Evolutionary conservation across 2,888 invertebrate genomes (phyloP).

Genomic region (Ichneumoninae sp.): DNA sequence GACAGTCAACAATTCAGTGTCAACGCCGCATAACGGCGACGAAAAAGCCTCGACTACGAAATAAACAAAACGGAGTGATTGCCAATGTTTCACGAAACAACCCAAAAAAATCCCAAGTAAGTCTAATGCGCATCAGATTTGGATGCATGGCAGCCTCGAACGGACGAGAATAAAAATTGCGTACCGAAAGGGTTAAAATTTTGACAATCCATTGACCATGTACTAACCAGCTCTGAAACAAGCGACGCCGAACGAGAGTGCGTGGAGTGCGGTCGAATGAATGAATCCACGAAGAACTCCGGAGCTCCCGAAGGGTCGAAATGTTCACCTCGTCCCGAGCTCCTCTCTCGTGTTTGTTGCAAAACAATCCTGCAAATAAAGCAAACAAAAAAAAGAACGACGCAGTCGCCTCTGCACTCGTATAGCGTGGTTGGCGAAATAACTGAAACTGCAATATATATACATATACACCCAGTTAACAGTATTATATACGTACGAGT

Average conservation of each 20-base stretch:
- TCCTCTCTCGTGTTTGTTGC: neutral
- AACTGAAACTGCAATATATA: neutral
- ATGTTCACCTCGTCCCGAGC: neutral
- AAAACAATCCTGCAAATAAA: neutral
- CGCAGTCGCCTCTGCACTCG: neutral
- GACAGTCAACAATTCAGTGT: neutral
- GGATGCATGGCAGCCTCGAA: neutral
- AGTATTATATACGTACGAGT: neutral
- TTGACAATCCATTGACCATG: neutral
- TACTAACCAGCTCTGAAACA: constrained; percentile 23
- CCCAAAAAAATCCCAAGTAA: neutral
- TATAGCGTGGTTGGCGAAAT: neutral
- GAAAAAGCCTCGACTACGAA: neutral
- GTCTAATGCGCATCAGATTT: neutral
- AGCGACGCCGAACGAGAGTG: constrained; percentile 3
- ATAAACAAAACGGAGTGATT: neutral
- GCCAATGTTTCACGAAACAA: neutral
- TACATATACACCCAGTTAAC: neutral
- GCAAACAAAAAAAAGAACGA: neutral
- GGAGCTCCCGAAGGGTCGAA: neutral
- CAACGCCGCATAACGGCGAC: neutral
- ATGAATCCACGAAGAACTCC: neutral
- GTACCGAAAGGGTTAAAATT: neutral
- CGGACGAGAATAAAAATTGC: neutral
- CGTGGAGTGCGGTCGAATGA: constrained; percentile 5